Evolutionary conservation across 2,113 vertebrate genomes (phyloP).

Genomic region (Percina caprodes): DNA sequence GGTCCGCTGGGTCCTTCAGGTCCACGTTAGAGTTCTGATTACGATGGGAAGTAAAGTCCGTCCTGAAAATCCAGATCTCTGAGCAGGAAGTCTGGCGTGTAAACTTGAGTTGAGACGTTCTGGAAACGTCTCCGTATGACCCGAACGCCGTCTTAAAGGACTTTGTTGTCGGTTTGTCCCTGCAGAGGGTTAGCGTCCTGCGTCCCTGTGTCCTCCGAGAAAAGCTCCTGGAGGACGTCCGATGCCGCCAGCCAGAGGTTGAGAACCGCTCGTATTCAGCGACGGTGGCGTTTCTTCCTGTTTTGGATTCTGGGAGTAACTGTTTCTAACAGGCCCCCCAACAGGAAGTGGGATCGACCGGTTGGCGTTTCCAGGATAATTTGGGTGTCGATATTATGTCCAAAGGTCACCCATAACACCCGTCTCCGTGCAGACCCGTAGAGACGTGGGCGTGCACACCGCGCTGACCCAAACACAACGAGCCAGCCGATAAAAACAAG

Average conservation of each 20-base stretch:
- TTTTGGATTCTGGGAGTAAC: too few relatives aligned
- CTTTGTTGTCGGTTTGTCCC: background rate
- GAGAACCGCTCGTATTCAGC: too few relatives aligned
- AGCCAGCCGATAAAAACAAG: too few relatives aligned
- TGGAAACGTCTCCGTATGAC: background rate
- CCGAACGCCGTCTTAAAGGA: too few relatives aligned
- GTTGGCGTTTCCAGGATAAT: background rate
- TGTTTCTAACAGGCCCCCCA: background rate
- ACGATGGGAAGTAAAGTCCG: slow-evolving; percentile 20
- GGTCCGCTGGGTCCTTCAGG: background rate
- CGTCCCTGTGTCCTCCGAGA: background rate
- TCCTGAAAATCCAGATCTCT: slow-evolving; percentile 1
- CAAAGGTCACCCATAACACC: too few relatives aligned
- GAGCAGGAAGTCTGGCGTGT: background rate
- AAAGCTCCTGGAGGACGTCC: background rate
- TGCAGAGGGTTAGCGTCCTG: background rate
- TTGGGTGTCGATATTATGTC: too few relatives aligned
- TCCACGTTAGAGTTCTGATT: background rate
- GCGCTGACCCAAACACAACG: too few relatives aligned
- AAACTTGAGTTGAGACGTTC: slow-evolving; percentile 8
- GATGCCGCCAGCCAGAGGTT: too few relatives aligned
- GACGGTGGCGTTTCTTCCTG: too few relatives aligned
- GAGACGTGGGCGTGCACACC: too few relatives aligned
- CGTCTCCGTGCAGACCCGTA: background rate
- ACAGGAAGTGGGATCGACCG: background rate